Evolutionary conservation across 2,113 vertebrate species (phyloP), one percentile per base, ranked within the genome.

Genomic region (Abramis brama): DNA sequence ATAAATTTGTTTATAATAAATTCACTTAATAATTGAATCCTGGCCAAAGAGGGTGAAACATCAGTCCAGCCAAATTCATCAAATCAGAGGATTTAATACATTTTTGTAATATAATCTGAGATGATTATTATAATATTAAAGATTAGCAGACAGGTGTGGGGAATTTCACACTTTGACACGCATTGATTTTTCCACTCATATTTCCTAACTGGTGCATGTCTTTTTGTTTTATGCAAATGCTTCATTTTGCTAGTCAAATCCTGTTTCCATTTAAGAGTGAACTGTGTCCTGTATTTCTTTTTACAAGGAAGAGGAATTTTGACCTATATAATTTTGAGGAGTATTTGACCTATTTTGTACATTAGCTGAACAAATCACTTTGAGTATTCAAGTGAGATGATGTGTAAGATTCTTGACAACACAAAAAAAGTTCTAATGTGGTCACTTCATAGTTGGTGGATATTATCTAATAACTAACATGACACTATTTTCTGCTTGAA

Each of bases 181-280:
- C 12, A 45, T 43, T 21, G 21, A 43, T 19, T 27, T 62, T 47
- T 9, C 30, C 36, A 30, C 64, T 33, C 64, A 30, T 66, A 66
- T 33, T 30, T 12, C 27, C 1, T 74, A 47, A 55, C 13, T 11
- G 13, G 39, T 27, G 57, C 39, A 3, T 64, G 43, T 81, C 8
- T 81, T 6, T 43, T 68, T 43, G 77, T 39, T 82, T 66, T 50
- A 82, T 82, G 45, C 79, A 82, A 82, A 82, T 50, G 0, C 13
- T 52, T 30, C 10, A 59, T 23, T 80, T 82, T 83, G 27, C 81
- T 57, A 83, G 23, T 73, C 66, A 83, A 83, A 83, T 73, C 1
- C 25, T 73, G 27, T 55, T 73, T 83, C 68, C 68, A 79, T 25
- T 39, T 33, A 25, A 55, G 50, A 21, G 4, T 71, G 1, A 19